Evolutionary conservation across 2,888 invertebrate genomes (phyloP).

Genomic region (Diplolepis rosae): DNA sequence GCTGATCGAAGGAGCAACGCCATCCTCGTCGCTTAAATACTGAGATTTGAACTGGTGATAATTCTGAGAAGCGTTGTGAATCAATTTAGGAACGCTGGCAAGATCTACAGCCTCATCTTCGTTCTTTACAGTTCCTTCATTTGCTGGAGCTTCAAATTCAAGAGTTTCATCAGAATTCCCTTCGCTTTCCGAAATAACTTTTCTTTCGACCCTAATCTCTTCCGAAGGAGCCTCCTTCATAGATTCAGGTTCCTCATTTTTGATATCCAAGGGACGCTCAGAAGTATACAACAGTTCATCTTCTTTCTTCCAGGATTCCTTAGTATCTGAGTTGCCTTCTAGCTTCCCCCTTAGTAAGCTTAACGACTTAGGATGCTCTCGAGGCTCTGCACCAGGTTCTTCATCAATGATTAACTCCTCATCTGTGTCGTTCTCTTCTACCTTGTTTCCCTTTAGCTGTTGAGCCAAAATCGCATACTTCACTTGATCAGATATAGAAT

Average conservation of each 20-base stretch:
- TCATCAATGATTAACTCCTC: constrained; percentile 83
- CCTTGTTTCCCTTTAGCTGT: constrained; percentile 78
- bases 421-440: constrained; percentile 81
- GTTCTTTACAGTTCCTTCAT: constrained; percentile 25
- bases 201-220: constrained; percentile 68
- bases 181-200: constrained; percentile 57
- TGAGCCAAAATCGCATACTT: constrained; percentile 87
- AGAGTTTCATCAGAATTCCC: neutral
- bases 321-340: constrained; percentile 52
- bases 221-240: constrained; percentile 54
- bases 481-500: constrained; percentile 79
- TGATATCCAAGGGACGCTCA: neutral
- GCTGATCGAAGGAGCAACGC: constrained; percentile 87
- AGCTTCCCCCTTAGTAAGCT: constrained; percentile 66
- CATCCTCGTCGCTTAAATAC: constrained; percentile 81
- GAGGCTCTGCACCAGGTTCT: constrained; percentile 68
- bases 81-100: constrained; percentile 84
- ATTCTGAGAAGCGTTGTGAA: constrained; percentile 83
- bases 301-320: constrained; percentile 49
- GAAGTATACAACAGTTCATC: neutral
- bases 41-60: constrained; percentile 70
- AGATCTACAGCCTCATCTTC: constrained; percentile 75
- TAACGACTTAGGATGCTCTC: constrained; percentile 48
- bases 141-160: constrained; percentile 1
- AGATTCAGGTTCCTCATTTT: constrained; percentile 40